These are phyloP conservation scores for Zosterops hypoxanthus DNA, from an alignment of 2,113 vertebrate species.

Conservation along the genomic window DNA sequence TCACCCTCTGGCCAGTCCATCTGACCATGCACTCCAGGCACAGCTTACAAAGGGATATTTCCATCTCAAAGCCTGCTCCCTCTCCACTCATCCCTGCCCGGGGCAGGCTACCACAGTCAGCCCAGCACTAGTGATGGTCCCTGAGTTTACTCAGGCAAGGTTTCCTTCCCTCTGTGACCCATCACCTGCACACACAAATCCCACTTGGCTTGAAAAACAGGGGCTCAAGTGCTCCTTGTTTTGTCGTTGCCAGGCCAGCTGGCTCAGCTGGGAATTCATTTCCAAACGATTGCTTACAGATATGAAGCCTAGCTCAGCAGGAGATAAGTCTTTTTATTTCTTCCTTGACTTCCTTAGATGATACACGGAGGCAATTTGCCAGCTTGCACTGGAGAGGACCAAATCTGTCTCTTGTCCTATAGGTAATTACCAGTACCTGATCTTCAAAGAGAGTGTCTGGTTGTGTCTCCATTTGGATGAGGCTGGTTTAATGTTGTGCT, in stretches of 20 bases:
- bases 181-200: neutral
- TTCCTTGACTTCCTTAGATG: constrained; percentile 55
- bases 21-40: neutral
- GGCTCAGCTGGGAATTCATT: neutral
- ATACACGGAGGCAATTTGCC: constrained; percentile 52
- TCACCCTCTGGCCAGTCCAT: neutral
- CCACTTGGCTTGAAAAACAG: neutral
- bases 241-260: neutral
- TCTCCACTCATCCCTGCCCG: neutral
- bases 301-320: constrained; percentile 48
- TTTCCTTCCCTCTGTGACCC: neutral
- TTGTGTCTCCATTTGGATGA: constrained; percentile 80
- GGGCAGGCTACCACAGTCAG: neutral
- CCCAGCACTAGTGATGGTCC: neutral
- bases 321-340: constrained; percentile 64
- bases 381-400: constrained; percentile 30
- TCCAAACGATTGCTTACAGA: constrained; percentile 37
- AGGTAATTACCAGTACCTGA: constrained; percentile 78
- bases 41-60: neutral
- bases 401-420: constrained; percentile 46
- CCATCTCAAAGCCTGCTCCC: neutral
- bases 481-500: constrained; percentile 74
- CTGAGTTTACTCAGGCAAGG: neutral
- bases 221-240: neutral
- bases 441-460: constrained; percentile 82